A percentile compares a stretch with the other conserved stretches of the same genome.
Evolutionary conservation across 23 tunicate species (phyloP).

Genomic region (Halocynthia aurantium): DNA sequence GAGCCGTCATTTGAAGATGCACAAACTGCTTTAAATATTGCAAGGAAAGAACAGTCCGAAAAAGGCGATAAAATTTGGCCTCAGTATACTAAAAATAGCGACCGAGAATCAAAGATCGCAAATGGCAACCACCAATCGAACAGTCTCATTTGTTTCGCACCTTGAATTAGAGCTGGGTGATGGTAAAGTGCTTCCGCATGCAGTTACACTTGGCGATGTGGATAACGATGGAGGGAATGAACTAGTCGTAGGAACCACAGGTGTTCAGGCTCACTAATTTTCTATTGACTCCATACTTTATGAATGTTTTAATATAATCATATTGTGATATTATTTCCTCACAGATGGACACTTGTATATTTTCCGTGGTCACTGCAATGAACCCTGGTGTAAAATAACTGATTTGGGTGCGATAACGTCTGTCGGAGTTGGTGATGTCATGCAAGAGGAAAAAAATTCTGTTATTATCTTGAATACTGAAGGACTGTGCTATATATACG

Average conservation of each 20-base stretch:
- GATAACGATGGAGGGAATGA: constrained; percentile 70
- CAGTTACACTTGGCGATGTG: constrained; percentile 71
- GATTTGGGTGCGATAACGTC: constrained; percentile 45
- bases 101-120: background rate
- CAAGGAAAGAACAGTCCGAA: constrained; percentile 22
- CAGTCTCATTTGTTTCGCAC: constrained; percentile 69
- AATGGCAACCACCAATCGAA: constrained; percentile 26
- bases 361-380: constrained; percentile 38
- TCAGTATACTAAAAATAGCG: background rate
- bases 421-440: constrained; percentile 51
- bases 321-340: background rate
- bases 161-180: constrained; percentile 30
- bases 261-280: constrained; percentile 4
- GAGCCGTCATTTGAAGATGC: constrained; percentile 38
- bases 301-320: background rate
- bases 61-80: constrained; percentile 42
- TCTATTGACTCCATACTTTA: background rate
- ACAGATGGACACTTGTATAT: constrained; percentile 37
- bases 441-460: constrained; percentile 33
- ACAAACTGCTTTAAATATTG: constrained; percentile 17
- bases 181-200: constrained; percentile 62
- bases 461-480: constrained; percentile 35
- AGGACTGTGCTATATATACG: constrained; percentile 45
- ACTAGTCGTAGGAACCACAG: constrained; percentile 54
- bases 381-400: constrained; percentile 51